These are phyloP conservation scores for Peromyscus polionotus DNA, from an alignment of 2,113 vertebrate genomes.

Conservation along the genomic window DNA sequence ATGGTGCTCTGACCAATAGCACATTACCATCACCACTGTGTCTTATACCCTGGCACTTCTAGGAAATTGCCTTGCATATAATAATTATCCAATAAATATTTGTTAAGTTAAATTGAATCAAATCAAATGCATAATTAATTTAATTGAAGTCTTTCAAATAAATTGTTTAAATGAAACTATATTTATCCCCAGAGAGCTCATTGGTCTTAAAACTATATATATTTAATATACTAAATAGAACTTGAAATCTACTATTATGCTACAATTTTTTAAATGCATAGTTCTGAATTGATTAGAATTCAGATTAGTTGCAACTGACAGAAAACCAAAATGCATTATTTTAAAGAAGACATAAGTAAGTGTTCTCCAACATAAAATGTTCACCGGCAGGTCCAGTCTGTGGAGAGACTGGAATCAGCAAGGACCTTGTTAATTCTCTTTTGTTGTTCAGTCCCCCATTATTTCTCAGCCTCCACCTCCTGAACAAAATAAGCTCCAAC, in stretches of 20 bases:
- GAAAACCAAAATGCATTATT: neutral
- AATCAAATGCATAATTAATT: slow-evolving; percentile 52
- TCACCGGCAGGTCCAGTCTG: neutral
- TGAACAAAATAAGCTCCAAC: neutral
- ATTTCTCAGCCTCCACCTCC: neutral
- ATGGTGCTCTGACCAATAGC: neutral
- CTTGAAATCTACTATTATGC: neutral
- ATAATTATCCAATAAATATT: slow-evolving; percentile 46
- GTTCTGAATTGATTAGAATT: neutral
- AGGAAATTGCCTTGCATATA: slow-evolving; percentile 7
- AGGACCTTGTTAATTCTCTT: neutral
- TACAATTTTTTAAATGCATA: neutral
- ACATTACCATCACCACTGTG: neutral
- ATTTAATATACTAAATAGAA: neutral
- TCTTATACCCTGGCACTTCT: neutral
- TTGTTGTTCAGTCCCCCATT: neutral
- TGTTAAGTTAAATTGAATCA: slow-evolving; percentile 49
- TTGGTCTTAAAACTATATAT: neutral
- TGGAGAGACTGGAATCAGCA: neutral
- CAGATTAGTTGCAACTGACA: neutral
- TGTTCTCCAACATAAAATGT: neutral
- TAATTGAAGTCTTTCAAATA: slow-evolving; percentile 14
- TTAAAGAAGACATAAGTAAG: neutral
- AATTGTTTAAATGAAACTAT: slow-evolving; percentile 54
- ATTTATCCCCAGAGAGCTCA: slow-evolving; percentile 14